Evolutionary conservation across 2,888 invertebrate genomes (phyloP), one percentile per base, ranked within the genome.

Genomic region (Anodontia alba): DNA sequence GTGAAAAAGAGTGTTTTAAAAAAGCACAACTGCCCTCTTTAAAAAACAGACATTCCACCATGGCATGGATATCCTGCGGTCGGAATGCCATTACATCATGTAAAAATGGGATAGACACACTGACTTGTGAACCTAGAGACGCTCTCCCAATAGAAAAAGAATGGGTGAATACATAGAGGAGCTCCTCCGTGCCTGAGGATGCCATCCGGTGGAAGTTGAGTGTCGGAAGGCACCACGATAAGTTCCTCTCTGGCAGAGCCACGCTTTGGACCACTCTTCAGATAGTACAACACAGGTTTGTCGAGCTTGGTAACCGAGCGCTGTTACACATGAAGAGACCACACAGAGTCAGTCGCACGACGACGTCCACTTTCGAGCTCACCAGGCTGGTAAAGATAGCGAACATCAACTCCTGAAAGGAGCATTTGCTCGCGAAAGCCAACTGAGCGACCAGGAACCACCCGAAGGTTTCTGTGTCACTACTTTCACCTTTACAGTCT

Each of bases 261-360:
- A 71, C 79, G 76, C 76, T 54, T 75, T 72, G 29, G 73, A 10
- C 3, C 49, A 20, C 49, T 36, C 67, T 76, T 73, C 62, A 80
- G 72, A 80, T 73, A 76, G 75, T 73, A 76, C 1, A 80, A 54
- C 51, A 49, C 49, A 49, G 5, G 49, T 15, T 42, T 15, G 49
- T 20, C n/a, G 20, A 20, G 49, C 20, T 20, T 49, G 49, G 42
- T 42, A 42, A 42, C 49, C 12, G 49, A 49, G 17, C 49, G 17
- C 49, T 73, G 62, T 62, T 76, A 33, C 80, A 75, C 71, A 68
- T 72, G 20, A 71, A 51, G 71, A 62, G 77, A 79, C 83, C 81
- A 84, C 71, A 81, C 71, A 8, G 80, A 84, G 70, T 84, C 81
- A 38, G 77, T 81, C 2, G 83, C 83, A 2, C 77, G 76, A 42